Conservation (phyloP, 2,797 vertebrate species). For the Sebastes trivittatus region DNA sequence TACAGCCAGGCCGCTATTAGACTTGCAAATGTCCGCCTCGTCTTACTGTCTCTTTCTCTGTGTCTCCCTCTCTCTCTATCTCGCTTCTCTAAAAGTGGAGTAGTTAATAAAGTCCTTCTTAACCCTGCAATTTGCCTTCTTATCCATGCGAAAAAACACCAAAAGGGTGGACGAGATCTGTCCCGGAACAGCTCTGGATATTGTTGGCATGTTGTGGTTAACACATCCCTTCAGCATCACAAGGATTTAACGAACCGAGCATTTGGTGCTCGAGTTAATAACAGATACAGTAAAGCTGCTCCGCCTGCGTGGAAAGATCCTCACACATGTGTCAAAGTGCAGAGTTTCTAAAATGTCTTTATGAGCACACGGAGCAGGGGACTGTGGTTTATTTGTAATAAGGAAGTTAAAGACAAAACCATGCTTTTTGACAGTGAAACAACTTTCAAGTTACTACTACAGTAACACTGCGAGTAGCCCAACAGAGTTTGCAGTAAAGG, state of each 20-base stretch:
- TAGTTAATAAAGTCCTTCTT: slow-evolving; percentile 55
- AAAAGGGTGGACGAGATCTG: slow-evolving; percentile 24
- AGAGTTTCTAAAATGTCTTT: not conserved
- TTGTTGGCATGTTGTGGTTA: slow-evolving; percentile 14
- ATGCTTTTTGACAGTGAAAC: not conserved
- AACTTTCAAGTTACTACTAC: not conserved
- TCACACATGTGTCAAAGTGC: not conserved
- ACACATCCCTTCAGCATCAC: slow-evolving; percentile 1
- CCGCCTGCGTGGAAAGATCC: not conserved
- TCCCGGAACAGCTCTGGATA: slow-evolving; percentile 3
- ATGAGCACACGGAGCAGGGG: not conserved
- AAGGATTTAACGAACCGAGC: not conserved
- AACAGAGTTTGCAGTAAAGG: not conserved
- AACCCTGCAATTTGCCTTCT: slow-evolving; percentile 58
- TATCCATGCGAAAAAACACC: slow-evolving; percentile 19
- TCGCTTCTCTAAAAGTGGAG: slow-evolving; percentile 33
- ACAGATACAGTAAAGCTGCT: not conserved
- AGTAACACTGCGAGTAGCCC: not conserved
- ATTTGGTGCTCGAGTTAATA: not conserved
- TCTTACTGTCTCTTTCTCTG: slow-evolving; percentile 16
- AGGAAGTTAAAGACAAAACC: not conserved
- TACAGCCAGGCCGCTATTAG: slow-evolving; percentile 61
- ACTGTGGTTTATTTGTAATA: not conserved
- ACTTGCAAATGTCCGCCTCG: slow-evolving; percentile 56
- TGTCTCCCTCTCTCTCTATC: slow-evolving; percentile 1